phyloP scores from a whole-genome alignment of 2,888 invertebrate genomes.

The Schizotus pectinicornis region DNA sequence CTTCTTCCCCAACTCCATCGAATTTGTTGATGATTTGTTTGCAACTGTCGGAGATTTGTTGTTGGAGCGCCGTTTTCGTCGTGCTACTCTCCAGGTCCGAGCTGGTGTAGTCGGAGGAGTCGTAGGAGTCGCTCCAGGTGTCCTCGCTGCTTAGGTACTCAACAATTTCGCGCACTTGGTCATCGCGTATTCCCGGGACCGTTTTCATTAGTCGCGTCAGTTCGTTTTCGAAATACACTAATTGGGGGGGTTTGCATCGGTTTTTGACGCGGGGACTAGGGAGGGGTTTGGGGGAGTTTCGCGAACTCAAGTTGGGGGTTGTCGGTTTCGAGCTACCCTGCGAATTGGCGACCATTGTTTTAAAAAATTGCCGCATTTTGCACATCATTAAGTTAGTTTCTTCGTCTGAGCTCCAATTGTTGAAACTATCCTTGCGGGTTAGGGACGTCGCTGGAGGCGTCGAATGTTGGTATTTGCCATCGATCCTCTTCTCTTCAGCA shows the following conservation, averaged over 20 bases:
- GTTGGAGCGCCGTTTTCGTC: slow-evolving; percentile 74
- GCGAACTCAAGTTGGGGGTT: slow-evolving; percentile 54
- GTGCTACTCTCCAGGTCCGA: slow-evolving; percentile 81
- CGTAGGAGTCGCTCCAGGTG: slow-evolving; percentile 93
- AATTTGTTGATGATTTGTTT: slow-evolving; percentile 88
- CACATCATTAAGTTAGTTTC: slow-evolving; percentile 96
- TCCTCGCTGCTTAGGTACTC: slow-evolving; percentile 92
- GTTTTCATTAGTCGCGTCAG: slow-evolving; percentile 90
- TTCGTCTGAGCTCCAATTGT: slow-evolving; percentile 93
- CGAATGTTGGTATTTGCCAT: slow-evolving; percentile 52
- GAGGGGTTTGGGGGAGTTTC: slow-evolving; percentile 57
- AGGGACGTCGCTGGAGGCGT: slow-evolving; percentile 66
- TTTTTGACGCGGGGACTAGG: slow-evolving; percentile 66
- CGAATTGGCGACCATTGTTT: slow-evolving; percentile 80
- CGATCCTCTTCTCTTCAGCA: slow-evolving; percentile 65
- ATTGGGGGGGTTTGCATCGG: slow-evolving; percentile 80
- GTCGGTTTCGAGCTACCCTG: slow-evolving; percentile 61
- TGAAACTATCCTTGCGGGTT: slow-evolving; percentile 87
- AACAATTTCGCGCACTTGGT: slow-evolving; percentile 89
- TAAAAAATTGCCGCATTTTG: slow-evolving; percentile 91
- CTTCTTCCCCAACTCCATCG: slow-evolving; percentile 68
- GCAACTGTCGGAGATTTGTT: slow-evolving; percentile 87
- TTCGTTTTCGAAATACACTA: slow-evolving; percentile 89
- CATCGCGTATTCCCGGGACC: slow-evolving; percentile 88
- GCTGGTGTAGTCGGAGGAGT: slow-evolving; percentile 90